phyloP scores from a whole-genome alignment of 2,113 vertebrate species.

The Zosterops lateralis region DNA sequence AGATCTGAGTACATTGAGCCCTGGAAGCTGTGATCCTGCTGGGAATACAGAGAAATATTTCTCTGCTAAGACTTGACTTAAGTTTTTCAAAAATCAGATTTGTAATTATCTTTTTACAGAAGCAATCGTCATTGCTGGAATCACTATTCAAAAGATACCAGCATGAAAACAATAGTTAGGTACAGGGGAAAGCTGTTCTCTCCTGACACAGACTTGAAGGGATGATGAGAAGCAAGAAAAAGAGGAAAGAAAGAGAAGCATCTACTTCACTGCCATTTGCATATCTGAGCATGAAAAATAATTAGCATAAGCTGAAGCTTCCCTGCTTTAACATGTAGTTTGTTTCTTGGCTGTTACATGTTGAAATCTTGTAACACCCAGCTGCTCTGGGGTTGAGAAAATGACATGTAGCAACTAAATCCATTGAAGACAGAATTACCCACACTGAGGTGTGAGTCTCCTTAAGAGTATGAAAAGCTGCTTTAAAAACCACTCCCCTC shows the following conservation, averaged over 20 bases:
- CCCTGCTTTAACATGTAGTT: not conserved
- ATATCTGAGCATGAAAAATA: slow-evolving; percentile 20
- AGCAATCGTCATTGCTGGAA: rapidly evolving
- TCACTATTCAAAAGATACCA: not conserved
- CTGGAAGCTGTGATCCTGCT: slow-evolving; percentile 12
- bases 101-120: not conserved
- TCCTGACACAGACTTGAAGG: not conserved
- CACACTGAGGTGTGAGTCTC: slow-evolving; percentile 8
- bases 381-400: slow-evolving; percentile 6
- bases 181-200: not conserved
- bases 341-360: slow-evolving; percentile 3
- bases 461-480: not conserved
- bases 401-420: slow-evolving; percentile 21
- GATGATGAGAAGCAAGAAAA: not conserved
- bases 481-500: not conserved
- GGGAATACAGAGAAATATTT: not conserved
- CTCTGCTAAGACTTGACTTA: not conserved
- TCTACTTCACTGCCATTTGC: not conserved
- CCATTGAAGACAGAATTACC: slow-evolving; percentile 26
- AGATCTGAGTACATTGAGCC: not conserved
- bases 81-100: not conserved
- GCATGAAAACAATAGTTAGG: not conserved
- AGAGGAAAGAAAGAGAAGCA: not conserved
- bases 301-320: slow-evolving; percentile 27
- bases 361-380: not conserved